These are phyloP conservation scores for Dermochelys coriacea DNA, from an alignment of 2,797 vertebrate genomes.

Conservation along the genomic window DNA sequence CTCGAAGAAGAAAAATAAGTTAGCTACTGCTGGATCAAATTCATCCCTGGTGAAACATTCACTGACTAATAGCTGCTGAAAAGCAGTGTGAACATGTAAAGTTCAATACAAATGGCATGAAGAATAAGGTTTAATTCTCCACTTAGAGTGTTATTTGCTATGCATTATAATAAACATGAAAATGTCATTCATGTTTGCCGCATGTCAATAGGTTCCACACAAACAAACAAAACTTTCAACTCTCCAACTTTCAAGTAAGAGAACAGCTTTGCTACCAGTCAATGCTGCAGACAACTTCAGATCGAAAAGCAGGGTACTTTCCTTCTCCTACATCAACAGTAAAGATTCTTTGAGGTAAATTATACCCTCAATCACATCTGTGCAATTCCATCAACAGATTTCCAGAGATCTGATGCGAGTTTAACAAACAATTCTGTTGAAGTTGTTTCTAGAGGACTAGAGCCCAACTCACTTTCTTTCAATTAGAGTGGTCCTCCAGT, in stretches of 20 bases:
- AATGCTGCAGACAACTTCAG: not conserved
- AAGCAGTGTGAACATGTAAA: not conserved
- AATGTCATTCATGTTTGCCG: not conserved
- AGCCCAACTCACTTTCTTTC: not conserved
- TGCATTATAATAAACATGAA: not conserved
- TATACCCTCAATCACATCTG: not conserved
- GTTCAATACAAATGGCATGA: not conserved
- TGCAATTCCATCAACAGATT: not conserved
- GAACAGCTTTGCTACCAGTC: not conserved
- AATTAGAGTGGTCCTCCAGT: not conserved
- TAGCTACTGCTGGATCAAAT: no score
- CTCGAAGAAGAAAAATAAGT: not conserved
- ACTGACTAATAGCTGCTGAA: not conserved
- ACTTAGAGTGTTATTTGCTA: not conserved
- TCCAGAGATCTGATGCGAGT: not conserved
- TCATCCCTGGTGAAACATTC: not conserved
- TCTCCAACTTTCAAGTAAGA: slow-evolving; percentile 3
- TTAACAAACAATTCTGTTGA: not conserved
- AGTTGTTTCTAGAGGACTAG: not conserved
- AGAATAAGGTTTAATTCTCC: not conserved
- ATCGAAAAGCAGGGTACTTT: not conserved
- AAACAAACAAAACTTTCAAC: not conserved
- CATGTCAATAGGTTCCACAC: not conserved
- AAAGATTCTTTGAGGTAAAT: not conserved
- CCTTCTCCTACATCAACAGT: not conserved